Base-by-base conservation (phyloP, 2,888 invertebrate species). In the Conops quadrifasciatus region DNA sequence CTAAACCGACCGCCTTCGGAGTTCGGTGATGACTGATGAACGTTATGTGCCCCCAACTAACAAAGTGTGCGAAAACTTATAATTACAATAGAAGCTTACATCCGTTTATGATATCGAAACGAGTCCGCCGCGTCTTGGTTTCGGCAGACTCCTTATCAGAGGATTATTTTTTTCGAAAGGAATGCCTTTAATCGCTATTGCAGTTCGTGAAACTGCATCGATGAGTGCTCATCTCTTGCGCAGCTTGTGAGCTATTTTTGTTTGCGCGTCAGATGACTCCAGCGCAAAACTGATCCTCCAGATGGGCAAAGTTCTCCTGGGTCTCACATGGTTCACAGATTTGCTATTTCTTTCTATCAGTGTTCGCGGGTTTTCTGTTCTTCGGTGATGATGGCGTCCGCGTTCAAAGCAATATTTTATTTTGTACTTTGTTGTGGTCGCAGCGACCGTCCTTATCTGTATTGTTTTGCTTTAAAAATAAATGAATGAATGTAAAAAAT, bases 61-160 rank as follows among this genome's bases (percentile, higher is more conserved):
- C 47, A 64, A 36, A 56, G 26, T 70, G n/a, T 70, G 70, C 63
- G 26, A 53, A 56, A 58, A 28, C 43, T 63, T n/a, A 49, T 43
- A 51, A 28, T 60, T 62, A 45, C 62, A 60, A 51, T 62, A 53
- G 62, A 62, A 59, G 49, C 15, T 43, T 43, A 71, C 63, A 71
- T 71, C 71, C 71, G 71, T 49, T 71, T 28, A 28, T 47, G 71
- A 71, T 71, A 71, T 71, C 69, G 63, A 53, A 53, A 24, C 36
- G 69, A 53, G 59, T 60, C 43, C 67, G 58, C 43, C 67, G 58
- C 58, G 15, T 16, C 45, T 67, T 47, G 43, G 28, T 47, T 56
- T 45, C 56, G 24, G 67, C 30, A 47, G 47, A 56, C 53, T 19
- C 15, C 47, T 63, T 63, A 63, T 63, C 63, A 47, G 26, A 24